A percentile compares a stretch with the other conserved stretches of the same genome.
phyloP scores from a whole-genome alignment of 2,113 vertebrate species.

The Neoarius graeffei region DNA sequence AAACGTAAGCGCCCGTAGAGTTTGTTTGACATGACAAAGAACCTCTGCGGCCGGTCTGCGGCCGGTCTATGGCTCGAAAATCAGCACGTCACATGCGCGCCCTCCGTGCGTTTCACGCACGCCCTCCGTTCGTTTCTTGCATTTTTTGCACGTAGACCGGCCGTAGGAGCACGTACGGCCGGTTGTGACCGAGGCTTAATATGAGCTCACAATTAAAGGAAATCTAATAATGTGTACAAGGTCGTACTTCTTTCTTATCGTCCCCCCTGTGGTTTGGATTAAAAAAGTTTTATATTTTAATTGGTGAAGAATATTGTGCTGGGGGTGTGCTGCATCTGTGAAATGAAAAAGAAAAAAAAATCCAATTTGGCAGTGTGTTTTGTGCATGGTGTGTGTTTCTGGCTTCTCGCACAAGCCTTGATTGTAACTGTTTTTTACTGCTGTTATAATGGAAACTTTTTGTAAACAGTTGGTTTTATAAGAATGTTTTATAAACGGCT shows the following conservation, averaged over 20 bases:
- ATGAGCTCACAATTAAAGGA: conserved; percentile 63
- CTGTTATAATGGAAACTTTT: conserved; percentile 25
- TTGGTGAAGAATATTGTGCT: conserved; percentile 39
- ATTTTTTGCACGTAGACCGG: too few species aligned
- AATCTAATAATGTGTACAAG: conserved; percentile 62
- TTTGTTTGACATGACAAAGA: too few species aligned
- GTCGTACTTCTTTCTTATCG: conserved; percentile 28
- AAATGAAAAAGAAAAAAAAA: conserved; percentile 22
- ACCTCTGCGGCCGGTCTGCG: too few species aligned
- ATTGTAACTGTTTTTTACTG: background rate
- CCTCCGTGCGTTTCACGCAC: too few species aligned
- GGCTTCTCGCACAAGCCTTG: conserved; percentile 3
- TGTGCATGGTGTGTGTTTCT: conserved; percentile 1
- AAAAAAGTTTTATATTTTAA: conserved; percentile 55
- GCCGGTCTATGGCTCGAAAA: too few species aligned
- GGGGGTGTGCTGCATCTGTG: background rate
- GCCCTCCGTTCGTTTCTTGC: too few species aligned
- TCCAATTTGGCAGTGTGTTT: conserved; percentile 15
- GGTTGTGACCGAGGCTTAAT: too few species aligned
- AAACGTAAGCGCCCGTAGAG: too few species aligned
- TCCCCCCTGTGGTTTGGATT: conserved; percentile 47
- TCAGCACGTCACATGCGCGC: too few species aligned
- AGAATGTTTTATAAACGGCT: conserved; percentile 27
- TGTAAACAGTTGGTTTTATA: conserved; percentile 39
- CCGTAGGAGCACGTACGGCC: too few species aligned